These are phyloP conservation scores for Drosophila punjabiensis DNA, from an alignment of 1,140 invertebrate species.

Conservation along the genomic window DNA sequence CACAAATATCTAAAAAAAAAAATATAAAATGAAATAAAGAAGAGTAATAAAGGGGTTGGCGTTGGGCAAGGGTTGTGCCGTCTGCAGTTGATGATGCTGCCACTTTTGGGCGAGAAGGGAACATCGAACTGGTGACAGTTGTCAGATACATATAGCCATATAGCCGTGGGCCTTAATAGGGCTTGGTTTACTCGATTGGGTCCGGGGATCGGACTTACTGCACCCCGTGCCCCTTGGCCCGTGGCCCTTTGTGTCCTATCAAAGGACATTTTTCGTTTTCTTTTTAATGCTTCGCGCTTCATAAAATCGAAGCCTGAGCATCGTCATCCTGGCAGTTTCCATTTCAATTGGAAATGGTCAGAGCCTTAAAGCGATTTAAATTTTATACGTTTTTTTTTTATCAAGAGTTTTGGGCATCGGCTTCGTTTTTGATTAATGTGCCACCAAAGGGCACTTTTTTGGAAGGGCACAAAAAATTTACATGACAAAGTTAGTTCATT, in stretches of 20 bases:
- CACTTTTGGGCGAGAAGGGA: constrained; percentile 5
- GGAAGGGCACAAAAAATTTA: constrained; percentile 48
- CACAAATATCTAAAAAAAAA: not conserved
- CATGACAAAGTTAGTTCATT: constrained; percentile 66
- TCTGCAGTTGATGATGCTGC: constrained; percentile 50
- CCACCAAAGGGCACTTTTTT: constrained; percentile 18
- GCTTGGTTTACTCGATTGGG: constrained; percentile 44
- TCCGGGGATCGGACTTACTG: constrained; percentile 24
- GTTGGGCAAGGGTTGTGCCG: constrained; percentile 26
- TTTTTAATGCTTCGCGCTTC: constrained; percentile 79
- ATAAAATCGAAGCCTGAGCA: constrained; percentile 63
- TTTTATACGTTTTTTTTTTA: constrained; percentile 6
- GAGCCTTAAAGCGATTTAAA: constrained; percentile 56
- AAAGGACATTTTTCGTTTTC: constrained; percentile 73
- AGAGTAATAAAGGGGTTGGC: constrained; percentile 17
- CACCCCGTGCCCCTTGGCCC: not conserved
- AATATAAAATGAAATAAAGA: not conserved
- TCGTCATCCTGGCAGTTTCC: constrained; percentile 17
- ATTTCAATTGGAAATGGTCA: constrained; percentile 48
- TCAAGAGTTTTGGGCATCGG: constrained; percentile 1
- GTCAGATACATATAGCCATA: constrained; percentile 52
- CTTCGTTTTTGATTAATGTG: constrained; percentile 61
- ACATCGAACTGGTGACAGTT: constrained; percentile 50
- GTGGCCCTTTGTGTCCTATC: constrained; percentile 58
- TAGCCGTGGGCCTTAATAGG: constrained; percentile 66